Conservation (phyloP, 2,888 invertebrate species). For the Hydrotaea cyrtoneurina region DNA sequence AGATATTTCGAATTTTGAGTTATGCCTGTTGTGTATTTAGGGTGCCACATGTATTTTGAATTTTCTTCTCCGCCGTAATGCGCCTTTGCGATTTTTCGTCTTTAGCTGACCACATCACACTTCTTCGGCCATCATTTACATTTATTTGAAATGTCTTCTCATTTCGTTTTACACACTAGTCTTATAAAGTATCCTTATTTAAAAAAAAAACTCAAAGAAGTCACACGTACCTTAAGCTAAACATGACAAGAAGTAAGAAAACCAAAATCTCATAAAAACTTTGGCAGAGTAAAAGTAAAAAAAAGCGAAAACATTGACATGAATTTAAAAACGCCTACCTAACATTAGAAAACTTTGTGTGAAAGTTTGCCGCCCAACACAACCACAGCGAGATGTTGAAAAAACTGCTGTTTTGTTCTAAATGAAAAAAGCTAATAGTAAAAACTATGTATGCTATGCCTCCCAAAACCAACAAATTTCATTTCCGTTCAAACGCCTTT, state of each 20-base stretch:
- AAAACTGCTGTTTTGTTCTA: slow-evolving; percentile 10
- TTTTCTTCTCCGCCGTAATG: too few relatives aligned
- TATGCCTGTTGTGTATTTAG: too few relatives aligned
- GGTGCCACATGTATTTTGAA: too few relatives aligned
- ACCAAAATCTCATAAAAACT: neutral
- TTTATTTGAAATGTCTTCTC: too few relatives aligned
- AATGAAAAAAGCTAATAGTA: neutral
- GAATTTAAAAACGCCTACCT: neutral
- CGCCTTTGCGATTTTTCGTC: too few relatives aligned
- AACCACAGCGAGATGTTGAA: too few relatives aligned
- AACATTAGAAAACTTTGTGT: neutral
- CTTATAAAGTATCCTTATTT: too few relatives aligned
- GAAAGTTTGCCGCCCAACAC: too few relatives aligned
- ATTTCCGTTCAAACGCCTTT: slow-evolving; percentile 11
- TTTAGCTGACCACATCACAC: neutral
- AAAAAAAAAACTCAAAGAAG: slow-evolving; percentile 39
- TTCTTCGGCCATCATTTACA: neutral
- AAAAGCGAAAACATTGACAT: slow-evolving; percentile 3
- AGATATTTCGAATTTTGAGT: too few relatives aligned
- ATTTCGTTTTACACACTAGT: too few relatives aligned
- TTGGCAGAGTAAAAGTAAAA: neutral
- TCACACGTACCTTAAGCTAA: slow-evolving; percentile 69
- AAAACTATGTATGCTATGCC: neutral
- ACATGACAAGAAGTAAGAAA: slow-evolving; percentile 10
- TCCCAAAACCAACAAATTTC: neutral